Evolutionary conservation across 2,797 vertebrate genomes (phyloP).

Genomic region (Sorex maritimensis): DNA sequence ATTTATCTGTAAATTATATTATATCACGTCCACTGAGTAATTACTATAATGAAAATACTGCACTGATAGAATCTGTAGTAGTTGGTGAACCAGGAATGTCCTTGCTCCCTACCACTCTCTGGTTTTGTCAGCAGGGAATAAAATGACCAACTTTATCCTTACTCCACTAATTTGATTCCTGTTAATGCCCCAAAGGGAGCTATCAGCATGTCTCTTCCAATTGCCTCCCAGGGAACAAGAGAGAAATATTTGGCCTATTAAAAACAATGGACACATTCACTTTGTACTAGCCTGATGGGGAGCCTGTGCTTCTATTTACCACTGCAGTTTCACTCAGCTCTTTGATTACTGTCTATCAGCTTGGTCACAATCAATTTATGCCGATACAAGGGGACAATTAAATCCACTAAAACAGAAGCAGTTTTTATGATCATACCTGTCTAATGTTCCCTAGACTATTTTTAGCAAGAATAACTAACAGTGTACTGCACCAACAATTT

Average conservation of each 20-base stretch:
- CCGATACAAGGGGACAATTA: conserved; percentile 68
- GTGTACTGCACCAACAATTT: conserved; percentile 45
- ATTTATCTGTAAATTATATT: conserved; percentile 38
- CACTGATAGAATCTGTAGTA: conserved; percentile 38
- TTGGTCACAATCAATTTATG: conserved; percentile 59
- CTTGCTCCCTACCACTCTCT: conserved; percentile 46
- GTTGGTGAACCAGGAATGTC: conserved; percentile 61
- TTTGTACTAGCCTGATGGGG: conserved; percentile 54
- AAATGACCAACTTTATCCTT: conserved; percentile 86
- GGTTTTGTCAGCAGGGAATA: conserved; percentile 75
- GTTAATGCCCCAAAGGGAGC: conserved; percentile 77
- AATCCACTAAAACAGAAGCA: conserved; percentile 72
- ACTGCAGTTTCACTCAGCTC: conserved; percentile 37
- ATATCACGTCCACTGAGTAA: neutral
- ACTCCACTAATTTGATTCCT: conserved; percentile 84
- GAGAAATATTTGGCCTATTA: conserved; percentile 85
- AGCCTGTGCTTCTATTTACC: conserved; percentile 63
- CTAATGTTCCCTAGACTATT: conserved; percentile 62
- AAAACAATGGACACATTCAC: conserved; percentile 76
- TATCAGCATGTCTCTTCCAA: conserved; percentile 74
- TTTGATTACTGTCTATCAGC: conserved; percentile 67
- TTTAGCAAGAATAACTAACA: conserved; percentile 55
- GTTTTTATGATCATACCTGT: conserved; percentile 79
- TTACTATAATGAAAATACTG: conserved; percentile 2
- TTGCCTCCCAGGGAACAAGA: conserved; percentile 75